Percentiles rank a stretch among this genome's conserved stretches.
Evolutionary conservation across 2,797 vertebrate genomes (phyloP).

Genomic region (Oreortyx pictus): DNA sequence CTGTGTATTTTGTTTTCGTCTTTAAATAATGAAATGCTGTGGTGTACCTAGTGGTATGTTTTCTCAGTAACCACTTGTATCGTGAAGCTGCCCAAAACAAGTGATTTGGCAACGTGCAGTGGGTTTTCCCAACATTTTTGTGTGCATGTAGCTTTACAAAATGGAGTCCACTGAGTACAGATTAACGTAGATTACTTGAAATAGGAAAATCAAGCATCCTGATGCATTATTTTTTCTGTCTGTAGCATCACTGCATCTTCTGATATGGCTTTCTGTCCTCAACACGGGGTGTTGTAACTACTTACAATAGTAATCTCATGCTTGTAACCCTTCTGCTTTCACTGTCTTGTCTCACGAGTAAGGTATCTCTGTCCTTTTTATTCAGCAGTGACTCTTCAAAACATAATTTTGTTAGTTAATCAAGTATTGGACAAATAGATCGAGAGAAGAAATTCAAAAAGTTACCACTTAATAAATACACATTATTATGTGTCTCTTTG

Average conservation of each 20-base stretch:
- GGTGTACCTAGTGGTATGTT: conserved; percentile 64
- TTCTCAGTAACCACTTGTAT: conserved; percentile 31
- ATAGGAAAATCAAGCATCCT: not conserved
- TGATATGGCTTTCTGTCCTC: conserved; percentile 31
- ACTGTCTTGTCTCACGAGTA: not conserved
- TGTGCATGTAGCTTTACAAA: conserved; percentile 4
- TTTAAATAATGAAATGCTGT: conserved; percentile 59
- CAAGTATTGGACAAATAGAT: not conserved
- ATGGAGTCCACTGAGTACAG: not conserved
- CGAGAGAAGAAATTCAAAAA: not conserved
- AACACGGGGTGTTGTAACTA: conserved; percentile 9
- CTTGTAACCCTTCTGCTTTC: not conserved
- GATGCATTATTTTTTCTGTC: not conserved
- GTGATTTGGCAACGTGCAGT: not conserved
- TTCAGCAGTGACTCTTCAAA: not conserved
- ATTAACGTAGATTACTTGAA: conserved; percentile 19
- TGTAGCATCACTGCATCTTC: conserved; percentile 13
- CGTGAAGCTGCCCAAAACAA: conserved; percentile 20
- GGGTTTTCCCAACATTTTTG: conserved; percentile 12
- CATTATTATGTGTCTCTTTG: not conserved
- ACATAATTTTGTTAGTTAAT: not conserved
- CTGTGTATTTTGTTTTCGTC: conserved; percentile 43
- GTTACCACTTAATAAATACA: too few species aligned
- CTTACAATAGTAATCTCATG: not conserved
- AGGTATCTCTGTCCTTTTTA: not conserved